Evolutionary conservation across 1,140 invertebrate genomes (phyloP).

Genomic region (Zaprionus ghesquierei): DNA sequence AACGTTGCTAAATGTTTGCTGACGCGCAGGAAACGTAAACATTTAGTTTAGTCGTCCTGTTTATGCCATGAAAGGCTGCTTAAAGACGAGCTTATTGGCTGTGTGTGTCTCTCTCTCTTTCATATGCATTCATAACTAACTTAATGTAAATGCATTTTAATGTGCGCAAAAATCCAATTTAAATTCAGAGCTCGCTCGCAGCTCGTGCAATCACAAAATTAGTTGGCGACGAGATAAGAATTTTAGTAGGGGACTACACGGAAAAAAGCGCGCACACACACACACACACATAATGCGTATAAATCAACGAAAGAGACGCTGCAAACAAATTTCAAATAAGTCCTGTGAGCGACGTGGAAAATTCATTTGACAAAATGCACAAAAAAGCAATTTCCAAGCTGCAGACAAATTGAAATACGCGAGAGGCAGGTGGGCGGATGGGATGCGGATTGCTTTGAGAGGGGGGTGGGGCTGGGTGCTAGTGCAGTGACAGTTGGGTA

Average conservation of each 20-base stretch:
- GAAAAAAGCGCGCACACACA: no score
- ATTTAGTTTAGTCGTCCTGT: slow-evolving; percentile 54
- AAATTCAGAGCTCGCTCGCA: slow-evolving; percentile 73
- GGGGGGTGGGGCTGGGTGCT: slow-evolving; percentile 22
- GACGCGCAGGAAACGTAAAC: slow-evolving; percentile 78
- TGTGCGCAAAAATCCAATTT: slow-evolving; percentile 81
- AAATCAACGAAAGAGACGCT: slow-evolving; percentile 72
- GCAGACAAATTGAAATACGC: slow-evolving; percentile 78
- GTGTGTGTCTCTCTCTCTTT: slow-evolving; percentile 17
- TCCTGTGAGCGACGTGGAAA: slow-evolving; percentile 77
- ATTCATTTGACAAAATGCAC: slow-evolving; percentile 81
- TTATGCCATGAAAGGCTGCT: neutral
- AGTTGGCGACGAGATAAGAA: slow-evolving; percentile 79
- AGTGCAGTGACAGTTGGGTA: slow-evolving; percentile 75
- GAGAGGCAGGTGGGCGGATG: slow-evolving; percentile 3
- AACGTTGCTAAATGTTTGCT: slow-evolving; percentile 74
- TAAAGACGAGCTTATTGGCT: slow-evolving; percentile 5
- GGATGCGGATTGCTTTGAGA: neutral
- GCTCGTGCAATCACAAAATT: slow-evolving; percentile 80
- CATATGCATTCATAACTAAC: slow-evolving; percentile 81
- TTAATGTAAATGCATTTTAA: slow-evolving; percentile 76
- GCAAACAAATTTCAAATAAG: slow-evolving; percentile 81
- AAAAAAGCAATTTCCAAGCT: slow-evolving; percentile 79
- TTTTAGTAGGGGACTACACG: slow-evolving; percentile 47
- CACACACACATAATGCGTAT: slow-evolving; percentile 70